Evolutionary conservation across 2,888 invertebrate species (phyloP).

Genomic region (Cryptus viduatorius): DNA sequence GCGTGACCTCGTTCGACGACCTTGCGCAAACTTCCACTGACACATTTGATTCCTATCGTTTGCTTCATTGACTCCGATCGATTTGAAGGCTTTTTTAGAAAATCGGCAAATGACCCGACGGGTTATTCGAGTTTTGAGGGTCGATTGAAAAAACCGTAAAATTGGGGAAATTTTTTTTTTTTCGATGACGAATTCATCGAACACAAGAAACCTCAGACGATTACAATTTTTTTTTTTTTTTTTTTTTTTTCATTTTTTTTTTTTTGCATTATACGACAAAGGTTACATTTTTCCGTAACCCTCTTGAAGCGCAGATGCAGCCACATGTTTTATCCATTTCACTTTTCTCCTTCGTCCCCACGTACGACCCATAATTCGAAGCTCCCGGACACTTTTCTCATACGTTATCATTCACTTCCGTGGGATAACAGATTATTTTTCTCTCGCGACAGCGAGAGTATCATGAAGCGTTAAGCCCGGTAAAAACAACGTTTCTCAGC

Average conservation of each 20-base stretch:
- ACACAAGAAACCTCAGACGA: too few relatives aligned
- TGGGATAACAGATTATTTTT: constrained; percentile 66
- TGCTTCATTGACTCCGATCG: background rate
- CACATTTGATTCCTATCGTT: background rate
- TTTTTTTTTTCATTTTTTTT: too few relatives aligned
- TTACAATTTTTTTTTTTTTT: too few relatives aligned
- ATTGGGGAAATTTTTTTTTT: background rate
- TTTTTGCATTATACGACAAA: too few relatives aligned
- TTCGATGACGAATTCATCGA: too few relatives aligned
- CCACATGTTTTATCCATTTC: constrained; percentile 31
- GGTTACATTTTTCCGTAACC: constrained; percentile 9
- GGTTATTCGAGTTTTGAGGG: background rate
- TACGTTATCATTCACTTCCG: constrained; percentile 54
- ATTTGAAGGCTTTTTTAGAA: background rate
- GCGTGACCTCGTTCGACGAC: constrained; percentile 57
- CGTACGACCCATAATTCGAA: constrained; percentile 66
- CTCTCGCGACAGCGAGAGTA: constrained; percentile 31
- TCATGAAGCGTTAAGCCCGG: constrained; percentile 23
- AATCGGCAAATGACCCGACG: background rate
- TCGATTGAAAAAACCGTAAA: background rate
- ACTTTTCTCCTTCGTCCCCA: constrained; percentile 37
- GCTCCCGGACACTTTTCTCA: constrained; percentile 60
- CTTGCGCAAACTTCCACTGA: constrained; percentile 22
- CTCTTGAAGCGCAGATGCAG: constrained; percentile 14
- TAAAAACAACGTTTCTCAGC: constrained; percentile 14